Evolutionary conservation across 2,888 invertebrate species (phyloP).

Genomic region (Drosophila macrospina): DNA sequence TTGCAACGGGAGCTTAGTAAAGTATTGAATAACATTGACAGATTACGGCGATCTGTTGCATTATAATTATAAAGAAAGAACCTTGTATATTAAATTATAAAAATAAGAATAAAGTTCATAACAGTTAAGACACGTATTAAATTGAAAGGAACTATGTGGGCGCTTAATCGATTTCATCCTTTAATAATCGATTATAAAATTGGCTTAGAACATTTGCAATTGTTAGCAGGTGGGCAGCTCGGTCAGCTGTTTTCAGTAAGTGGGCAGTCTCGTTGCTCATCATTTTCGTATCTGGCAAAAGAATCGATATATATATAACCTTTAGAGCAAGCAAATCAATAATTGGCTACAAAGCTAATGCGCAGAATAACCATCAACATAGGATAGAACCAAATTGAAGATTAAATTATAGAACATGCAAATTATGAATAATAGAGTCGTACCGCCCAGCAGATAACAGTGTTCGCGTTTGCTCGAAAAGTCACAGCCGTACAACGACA

Average conservation of each 20-base stretch:
- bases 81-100: background rate
- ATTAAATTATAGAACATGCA: conserved; percentile 61
- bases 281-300: conserved; percentile 49
- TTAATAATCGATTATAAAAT: conserved; percentile 30
- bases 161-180: conserved; percentile 21
- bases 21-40: conserved; percentile 66
- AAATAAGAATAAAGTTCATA: conserved; percentile 52
- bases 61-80: conserved; percentile 16
- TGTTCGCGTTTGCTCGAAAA: conserved; percentile 55
- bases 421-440: conserved; percentile 47
- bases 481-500: conserved; percentile 39
- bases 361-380: conserved; percentile 27
- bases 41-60: conserved; percentile 35
- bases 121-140: background rate
- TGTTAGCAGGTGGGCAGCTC: conserved; percentile 40
- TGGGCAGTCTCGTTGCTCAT: conserved; percentile 52
- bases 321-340: conserved; percentile 60
- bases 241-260: conserved; percentile 46
- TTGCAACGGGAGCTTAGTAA: conserved; percentile 87
- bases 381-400: conserved; percentile 35
- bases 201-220: conserved; percentile 25
- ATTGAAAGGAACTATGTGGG: background rate
- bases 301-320: conserved; percentile 47
- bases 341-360: conserved; percentile 45
- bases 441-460: conserved; percentile 62